Base-by-base conservation (phyloP, 2,888 invertebrate species). In the Onchidella celtica region DNA sequence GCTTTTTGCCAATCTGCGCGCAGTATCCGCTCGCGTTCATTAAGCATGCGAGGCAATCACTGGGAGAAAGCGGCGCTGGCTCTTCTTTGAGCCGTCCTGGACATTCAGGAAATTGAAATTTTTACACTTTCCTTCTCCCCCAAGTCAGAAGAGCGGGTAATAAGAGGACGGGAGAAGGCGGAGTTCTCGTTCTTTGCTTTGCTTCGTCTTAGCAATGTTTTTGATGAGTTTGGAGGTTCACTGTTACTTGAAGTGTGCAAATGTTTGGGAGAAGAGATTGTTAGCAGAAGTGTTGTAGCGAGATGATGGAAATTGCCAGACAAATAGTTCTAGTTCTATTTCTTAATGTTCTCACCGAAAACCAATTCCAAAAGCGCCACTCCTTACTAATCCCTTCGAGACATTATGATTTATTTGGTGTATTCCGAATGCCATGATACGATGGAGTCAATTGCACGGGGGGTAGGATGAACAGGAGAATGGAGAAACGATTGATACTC, bases 1-100 rank as follows among this genome's bases (percentile, higher is more conserved):
- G 57, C 57, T 59, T 69, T 78, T 63, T 55, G 32, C 70, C 61
- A 75, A 75, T 75, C 75, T 47, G 68, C 36, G 69, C 57, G 61
- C 69, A 70, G 78, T 78, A 70, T 69, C 78, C 78, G 78, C 69
- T 61, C 17, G 70, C 69, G 70, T 69, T 78, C 78, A 78, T 78
- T 78, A 78, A 78, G 78, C 78, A 78, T 78, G 78, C 78, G 78
- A 78, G 70, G 61, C 78, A 78, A 78, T 78, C 61, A 69, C 78
- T 70, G 47, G 32, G 36, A 78, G 78, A 78, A 78, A 78, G 78
- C 70, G 29, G 59, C n/a, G 78, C 40, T 61, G 36, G 78, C 70
- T 70, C 78, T 78, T 78, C 61, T 27, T 47, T 78, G 78, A 78
- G 78, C 70, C 78, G 57, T 59, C 21, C 38, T 78, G 69, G 78